Evolutionary conservation across 2,797 vertebrate species (phyloP).

Genomic region (Heterohyrax brucei): DNA sequence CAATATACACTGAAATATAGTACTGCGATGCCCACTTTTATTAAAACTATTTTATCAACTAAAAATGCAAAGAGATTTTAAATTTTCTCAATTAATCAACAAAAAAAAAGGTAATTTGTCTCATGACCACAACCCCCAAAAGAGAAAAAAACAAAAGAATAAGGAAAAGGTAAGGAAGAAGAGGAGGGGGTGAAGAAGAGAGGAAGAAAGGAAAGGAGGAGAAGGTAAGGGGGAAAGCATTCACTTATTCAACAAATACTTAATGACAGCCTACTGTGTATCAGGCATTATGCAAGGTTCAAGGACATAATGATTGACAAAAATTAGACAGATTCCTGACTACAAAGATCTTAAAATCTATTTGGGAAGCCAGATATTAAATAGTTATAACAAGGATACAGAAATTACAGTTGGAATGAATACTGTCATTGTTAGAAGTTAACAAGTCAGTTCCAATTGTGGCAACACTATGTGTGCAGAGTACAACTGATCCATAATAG

Average conservation of each 20-base stretch:
- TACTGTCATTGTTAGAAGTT: background rate
- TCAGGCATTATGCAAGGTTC: background rate
- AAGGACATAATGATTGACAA: background rate
- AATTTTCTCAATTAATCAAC: constrained; percentile 60
- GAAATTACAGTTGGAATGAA: background rate
- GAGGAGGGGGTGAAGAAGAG: background rate
- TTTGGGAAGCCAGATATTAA: background rate
- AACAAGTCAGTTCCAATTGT: background rate
- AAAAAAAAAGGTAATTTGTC: constrained; percentile 48
- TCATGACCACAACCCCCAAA: background rate
- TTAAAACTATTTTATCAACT: constrained; percentile 42
- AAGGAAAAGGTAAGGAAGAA: background rate
- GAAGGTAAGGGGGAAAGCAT: background rate
- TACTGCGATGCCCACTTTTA: background rate
- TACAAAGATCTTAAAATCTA: background rate
- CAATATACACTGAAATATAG: constrained; percentile 37
- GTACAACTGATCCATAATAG: background rate
- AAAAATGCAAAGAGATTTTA: constrained; percentile 4
- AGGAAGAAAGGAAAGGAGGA: background rate
- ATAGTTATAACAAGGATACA: background rate
- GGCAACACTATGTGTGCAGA: background rate
- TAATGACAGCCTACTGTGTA: background rate
- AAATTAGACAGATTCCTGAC: background rate
- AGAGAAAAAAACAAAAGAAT: background rate
- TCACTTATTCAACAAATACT: constrained; percentile 42